Evolutionary conservation across 1,140 invertebrate species (phyloP), one percentile per base, ranked within the genome.

Genomic region (Drosophila lowei): DNA sequence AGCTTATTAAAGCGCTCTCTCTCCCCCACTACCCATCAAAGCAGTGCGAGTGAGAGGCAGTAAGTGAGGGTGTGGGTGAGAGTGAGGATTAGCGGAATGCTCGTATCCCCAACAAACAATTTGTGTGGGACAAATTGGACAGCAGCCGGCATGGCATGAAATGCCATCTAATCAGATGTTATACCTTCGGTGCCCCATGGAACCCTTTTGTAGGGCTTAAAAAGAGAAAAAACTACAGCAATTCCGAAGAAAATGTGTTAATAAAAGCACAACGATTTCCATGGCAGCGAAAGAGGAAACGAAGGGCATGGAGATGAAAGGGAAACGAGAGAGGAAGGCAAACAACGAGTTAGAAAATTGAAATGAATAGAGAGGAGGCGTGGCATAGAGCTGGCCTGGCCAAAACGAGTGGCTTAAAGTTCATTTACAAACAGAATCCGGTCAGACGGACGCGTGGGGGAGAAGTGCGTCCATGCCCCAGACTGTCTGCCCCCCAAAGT

Each of bases 181-280:
- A 25, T 70, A 34, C 64, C 65, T 46, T 46, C 64, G 56, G 50
- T 38, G 21, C 21, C 61, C 47, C 41, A 21, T 58, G 53, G 54
- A 70, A 70, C 66, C 66, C 66, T 68, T 68, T 68, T 64, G 48
- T 34, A 15, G 50, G 30, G 50, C 7, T 41, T 34, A 56, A 48
- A 70, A 66, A 48, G 21, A 34, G 50, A 70, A 34, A 23, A 50
- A 43, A 44, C 66, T 16, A 57, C 52, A 52, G 16, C 64, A 48
- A 70, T 68, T 57, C 25, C 34, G 52, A 52, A 34, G 57, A 77
- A 79, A 80, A 74, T 76, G 62, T 80, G 72, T 77, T 76, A 77
- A 72, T 81, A 80, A 81, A 81, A 80, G 47, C 53, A 81, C 60
- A 71, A 75, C 52, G 65, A 79, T 57, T 66, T 48, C 52, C 61